Base-by-base conservation (phyloP, 2,113 vertebrate genomes). In the Ardeotis arabs region DNA sequence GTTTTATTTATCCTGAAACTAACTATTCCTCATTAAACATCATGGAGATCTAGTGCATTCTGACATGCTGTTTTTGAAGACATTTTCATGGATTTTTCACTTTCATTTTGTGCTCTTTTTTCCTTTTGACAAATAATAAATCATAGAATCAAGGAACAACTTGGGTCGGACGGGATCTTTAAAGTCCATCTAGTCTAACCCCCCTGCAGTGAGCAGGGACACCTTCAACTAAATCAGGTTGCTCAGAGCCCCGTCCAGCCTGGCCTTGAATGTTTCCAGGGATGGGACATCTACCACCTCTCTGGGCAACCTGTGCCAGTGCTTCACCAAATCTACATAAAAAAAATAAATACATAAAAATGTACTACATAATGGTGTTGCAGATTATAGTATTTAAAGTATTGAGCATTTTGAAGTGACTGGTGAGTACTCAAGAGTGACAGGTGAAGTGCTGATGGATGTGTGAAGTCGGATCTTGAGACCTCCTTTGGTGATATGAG, bases 321-420 rank as follows among this genome's bases (percentile, higher is more conserved):
- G 14, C 41, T 44, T 44, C 41, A 44, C 41, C 41, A 44, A 14
- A 6, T 16, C 41, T 44, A 44, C 41, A 44, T 44, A 23, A 49
- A 49, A 49, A 49, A 49, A 49, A 49, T 10, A 49, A 21, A 49
- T 5, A 10, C 4, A 23, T 21, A 55, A 50, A 28, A n/a, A 31
- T 1, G 0, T 35, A 14, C 44, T 47, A 10, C 2, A 3, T 39
- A 58, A 37, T 17, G 1, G 4, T 20, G 20, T 4, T 79, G 19
- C 25, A 52, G 19, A 14, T 5, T 12, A 25, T 16, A 31, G 19
- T 10, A 33, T 4, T 8, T 27, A 27, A 45, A 4, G 4, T 74
- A 28, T 1, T 11, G 18, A 29, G 14, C 14, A 35, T 66, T 73
- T 87, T 11, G 7, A 76, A 87, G 31, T 12, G n/a, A n/a, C 11